A percentile compares a stretch with the other conserved stretches of the same genome.
phyloP scores from a whole-genome alignment of 2,888 invertebrate species.

The Rhopalosiphum nymphaeae region DNA sequence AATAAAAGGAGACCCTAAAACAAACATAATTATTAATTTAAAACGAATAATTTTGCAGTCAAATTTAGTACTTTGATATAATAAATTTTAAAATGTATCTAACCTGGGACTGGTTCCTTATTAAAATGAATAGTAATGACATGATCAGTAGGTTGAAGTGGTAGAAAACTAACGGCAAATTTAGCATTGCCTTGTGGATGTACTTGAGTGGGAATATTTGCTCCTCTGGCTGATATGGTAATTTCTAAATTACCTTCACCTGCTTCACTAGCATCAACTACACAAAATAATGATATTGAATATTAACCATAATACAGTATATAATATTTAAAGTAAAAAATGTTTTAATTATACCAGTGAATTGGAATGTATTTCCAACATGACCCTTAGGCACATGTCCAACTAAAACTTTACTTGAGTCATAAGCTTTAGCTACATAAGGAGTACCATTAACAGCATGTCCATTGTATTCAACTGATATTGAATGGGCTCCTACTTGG shows the following conservation, averaged over 20 bases:
- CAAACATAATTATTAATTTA: constrained; percentile 72
- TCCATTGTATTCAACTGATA: constrained; percentile 92
- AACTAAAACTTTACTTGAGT: constrained; percentile 88
- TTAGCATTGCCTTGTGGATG: constrained; percentile 90
- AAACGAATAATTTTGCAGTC: not conserved
- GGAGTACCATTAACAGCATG: constrained; percentile 90
- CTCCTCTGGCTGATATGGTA: constrained; percentile 92
- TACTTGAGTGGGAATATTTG: constrained; percentile 95
- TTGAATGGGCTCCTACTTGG: constrained; percentile 93
- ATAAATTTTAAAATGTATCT: constrained; percentile 34
- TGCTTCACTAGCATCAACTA: constrained; percentile 94
- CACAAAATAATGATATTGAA: constrained; percentile 66
- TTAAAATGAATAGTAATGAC: constrained; percentile 98
- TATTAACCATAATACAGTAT: not conserved
- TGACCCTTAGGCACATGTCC: constrained; percentile 84
- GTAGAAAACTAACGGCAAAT: constrained; percentile 97
- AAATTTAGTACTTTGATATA: not conserved
- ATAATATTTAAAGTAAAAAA: not conserved
- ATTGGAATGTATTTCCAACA: constrained; percentile 92
- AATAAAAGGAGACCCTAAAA: constrained; percentile 91
- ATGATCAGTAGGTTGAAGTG: constrained; percentile 93
- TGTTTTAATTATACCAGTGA: constrained; percentile 75
- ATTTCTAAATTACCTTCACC: constrained; percentile 98
- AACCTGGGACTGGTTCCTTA: constrained; percentile 79
- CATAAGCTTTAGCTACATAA: constrained; percentile 92